Base-by-base conservation (phyloP, 2,113 vertebrate genomes). In the Montifringilla adamsi region DNA sequence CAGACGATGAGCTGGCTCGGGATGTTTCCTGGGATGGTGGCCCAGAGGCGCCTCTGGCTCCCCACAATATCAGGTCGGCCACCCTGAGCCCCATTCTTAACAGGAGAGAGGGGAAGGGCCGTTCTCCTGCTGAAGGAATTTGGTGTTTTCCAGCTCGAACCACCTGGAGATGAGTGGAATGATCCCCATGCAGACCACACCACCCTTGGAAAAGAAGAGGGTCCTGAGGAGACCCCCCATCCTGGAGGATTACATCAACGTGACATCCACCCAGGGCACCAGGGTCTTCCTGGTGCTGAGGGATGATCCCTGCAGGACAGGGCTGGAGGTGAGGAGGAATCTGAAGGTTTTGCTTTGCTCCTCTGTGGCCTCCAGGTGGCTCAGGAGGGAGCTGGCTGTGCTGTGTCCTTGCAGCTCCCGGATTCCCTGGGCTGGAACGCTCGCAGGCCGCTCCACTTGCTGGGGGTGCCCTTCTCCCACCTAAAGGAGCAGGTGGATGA, bases 231-330 rank as follows among this genome's bases (percentile, higher is more conserved):
- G 99, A 12, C 98, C 99, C 0, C 99, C 99, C 2, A 6, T 98
- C 33, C 97, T 98, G 67, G 99, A 99, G 63, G 99, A 99, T 55
- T 99, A 98, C n/a, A 22, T 99, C 98, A 98, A 97, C 0, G 99
- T 99, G 93, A 99, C 99, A 0, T 99, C 99, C 81, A 98, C 97
- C 0, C 92, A 94, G 1, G 99, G 99, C 30, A 97, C 94, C 90
- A 97, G 99, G 13, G 98, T 99, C 43, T 99, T 99, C 90, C 97
- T 99, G 92, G 92, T 97, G 18, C 89, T 99, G 60, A 98, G 93
- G 37, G 98, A 98, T 1, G 98, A 99, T 18, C 67, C 86, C 8
- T 43, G 19, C 28, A 44, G 96, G 56, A 81, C 78, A 1, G 97
- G 96, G 7, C 74, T 90, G 47, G 90, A 98, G 98, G 98, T 98